Evolutionary conservation across 2,888 invertebrate genomes (phyloP), one percentile per base, ranked within the genome.

Genomic region (Dioctria rufipes): DNA sequence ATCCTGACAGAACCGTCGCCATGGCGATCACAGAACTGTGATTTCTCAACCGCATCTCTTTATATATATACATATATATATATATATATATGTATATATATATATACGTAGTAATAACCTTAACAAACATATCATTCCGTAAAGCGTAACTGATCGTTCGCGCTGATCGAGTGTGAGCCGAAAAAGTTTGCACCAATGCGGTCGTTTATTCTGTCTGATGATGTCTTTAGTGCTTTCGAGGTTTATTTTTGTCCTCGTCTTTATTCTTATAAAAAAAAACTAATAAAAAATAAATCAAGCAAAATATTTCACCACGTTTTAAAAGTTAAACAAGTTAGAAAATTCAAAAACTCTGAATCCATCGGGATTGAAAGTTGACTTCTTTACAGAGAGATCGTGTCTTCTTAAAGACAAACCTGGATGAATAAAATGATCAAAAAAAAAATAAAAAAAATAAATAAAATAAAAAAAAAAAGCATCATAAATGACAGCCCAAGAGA

Each of bases 81-180:
- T 25, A 25, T 25, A 25, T 25, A 25, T 25, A 25, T 25, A 25
- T 25, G 2, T 25, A 25, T 25, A 25, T 25, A 25, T 25, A 25
- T 25, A 25, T 25, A 25, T 25, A 25, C 25, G 25, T 25, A 25
- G 25, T 25, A 67, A 67, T 25, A 78, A 61, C 66, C 78, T 51
- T 78, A 78, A 77, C 77, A 77, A 77, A 54, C 78, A 78, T 66
- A 66, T 73, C 58, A 73, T 73, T 40, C 78, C 78, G 66, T 78
- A 78, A 66, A 78, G 78, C 78, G 78, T 78, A 65, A 78, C 78
- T 78, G 78, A 78, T 78, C 78, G 78, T 13, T 42, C 58, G 60
- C 40, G 66, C 54, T 78, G 42, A 78, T 78, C 65, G 40, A 54
- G 78, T 66, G 51, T 66, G 39, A 66, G 54, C 65, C 63, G 40